Conservation (phyloP, 1,140 invertebrate species). For the Trissolcus basalis region DNA sequence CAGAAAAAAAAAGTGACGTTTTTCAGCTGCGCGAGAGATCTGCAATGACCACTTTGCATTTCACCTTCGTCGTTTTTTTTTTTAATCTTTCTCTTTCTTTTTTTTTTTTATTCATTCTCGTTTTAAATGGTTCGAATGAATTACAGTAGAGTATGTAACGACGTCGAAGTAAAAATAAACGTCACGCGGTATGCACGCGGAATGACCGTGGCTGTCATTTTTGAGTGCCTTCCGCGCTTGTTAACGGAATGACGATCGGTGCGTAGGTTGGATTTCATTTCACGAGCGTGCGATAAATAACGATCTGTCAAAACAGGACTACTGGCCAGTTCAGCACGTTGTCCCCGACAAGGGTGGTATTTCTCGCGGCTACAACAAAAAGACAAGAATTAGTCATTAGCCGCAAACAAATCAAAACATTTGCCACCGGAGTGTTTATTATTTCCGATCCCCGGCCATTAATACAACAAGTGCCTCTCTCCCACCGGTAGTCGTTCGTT, state of each 20-base stretch:
- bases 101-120: too few relatives aligned
- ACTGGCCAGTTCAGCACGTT: slow-evolving; percentile 63
- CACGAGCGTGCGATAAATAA: slow-evolving; percentile 68
- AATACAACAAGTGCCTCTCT: slow-evolving; percentile 35
- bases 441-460: slow-evolving; percentile 47
- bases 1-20: too few relatives aligned
- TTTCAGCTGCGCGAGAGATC: too few relatives aligned
- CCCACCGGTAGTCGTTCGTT: slow-evolving; percentile 35
- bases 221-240: slow-evolving; percentile 42
- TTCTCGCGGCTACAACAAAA: slow-evolving; percentile 50
- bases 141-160: slow-evolving; percentile 8
- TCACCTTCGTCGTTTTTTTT: too few relatives aligned
- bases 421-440: slow-evolving; percentile 52
- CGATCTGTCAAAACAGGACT: slow-evolving; percentile 70
- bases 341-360: slow-evolving; percentile 53
- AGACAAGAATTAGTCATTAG: slow-evolving; percentile 53
- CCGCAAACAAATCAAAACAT: slow-evolving; percentile 49
- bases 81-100: too few relatives aligned
- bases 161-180: slow-evolving; percentile 40
- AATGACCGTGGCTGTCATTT: slow-evolving; percentile 44
- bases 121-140: too few relatives aligned
- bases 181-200: slow-evolving; percentile 15
- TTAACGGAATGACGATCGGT: slow-evolving; percentile 49
- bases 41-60: too few relatives aligned
- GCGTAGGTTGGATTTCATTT: slow-evolving; percentile 64